These are phyloP conservation scores for Myrmophylax atrothorax DNA, from an alignment of 2,113 vertebrate genomes.

Conservation along the genomic window DNA sequence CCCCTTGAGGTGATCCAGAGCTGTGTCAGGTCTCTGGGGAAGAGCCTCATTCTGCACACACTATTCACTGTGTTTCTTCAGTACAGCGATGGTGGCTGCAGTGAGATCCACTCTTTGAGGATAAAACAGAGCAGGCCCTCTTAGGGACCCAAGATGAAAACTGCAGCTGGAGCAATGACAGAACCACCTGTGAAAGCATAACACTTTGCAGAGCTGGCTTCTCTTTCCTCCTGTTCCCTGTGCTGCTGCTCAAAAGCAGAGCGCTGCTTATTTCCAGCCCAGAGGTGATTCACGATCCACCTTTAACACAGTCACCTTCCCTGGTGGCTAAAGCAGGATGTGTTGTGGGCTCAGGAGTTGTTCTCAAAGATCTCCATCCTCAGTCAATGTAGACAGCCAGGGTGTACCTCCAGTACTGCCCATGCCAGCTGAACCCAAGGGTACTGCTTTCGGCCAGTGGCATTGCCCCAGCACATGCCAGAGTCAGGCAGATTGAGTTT, in stretches of 20 bases:
- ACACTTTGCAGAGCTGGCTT: background rate
- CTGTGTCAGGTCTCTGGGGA: background rate
- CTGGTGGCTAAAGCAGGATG: background rate
- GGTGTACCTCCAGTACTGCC: background rate
- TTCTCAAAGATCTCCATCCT: background rate
- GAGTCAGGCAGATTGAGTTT: background rate
- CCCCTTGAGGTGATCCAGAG: background rate
- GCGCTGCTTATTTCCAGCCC: background rate
- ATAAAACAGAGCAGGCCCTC: background rate
- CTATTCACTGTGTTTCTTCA: background rate
- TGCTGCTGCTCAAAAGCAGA: accelerated
- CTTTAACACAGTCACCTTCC: background rate
- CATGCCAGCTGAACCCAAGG: background rate
- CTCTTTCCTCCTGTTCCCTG: background rate
- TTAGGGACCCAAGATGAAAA: background rate
- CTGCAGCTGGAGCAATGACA: background rate
- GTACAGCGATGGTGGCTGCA: background rate
- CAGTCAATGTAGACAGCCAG: accelerated
- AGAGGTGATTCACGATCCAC: background rate
- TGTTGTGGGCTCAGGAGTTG: background rate
- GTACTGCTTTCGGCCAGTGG: background rate
- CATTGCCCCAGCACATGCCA: accelerated
- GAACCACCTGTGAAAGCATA: background rate
- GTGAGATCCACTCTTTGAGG: background rate
- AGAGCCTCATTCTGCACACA: background rate